Base-by-base conservation (phyloP, 2,797 vertebrate species). In the Mallotus villosus region DNA sequence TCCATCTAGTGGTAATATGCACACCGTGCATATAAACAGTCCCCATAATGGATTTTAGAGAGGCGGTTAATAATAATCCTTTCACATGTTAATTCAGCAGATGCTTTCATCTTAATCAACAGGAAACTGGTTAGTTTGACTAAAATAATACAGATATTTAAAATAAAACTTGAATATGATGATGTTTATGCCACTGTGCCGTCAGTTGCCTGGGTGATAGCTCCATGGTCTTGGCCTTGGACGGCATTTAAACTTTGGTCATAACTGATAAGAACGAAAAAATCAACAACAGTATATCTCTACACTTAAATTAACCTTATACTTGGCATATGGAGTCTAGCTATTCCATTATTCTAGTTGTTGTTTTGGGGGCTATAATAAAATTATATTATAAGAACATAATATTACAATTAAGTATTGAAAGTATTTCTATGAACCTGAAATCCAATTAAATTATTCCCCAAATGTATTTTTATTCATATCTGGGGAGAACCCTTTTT, bases 1-100 rank as follows among this genome's bases (percentile, higher is more conserved):
- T 70, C 85, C 85, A 81, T 75, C 90, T 84, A 64, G 79, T 90
- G 86, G 85, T 66, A 27, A 71, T 19, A 3, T 0, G 2, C 12
- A 17, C 62, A 63, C 9, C 69, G 2, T 85, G 67, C 74, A 66
- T 41, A 51, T 67, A 6, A 53, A 17, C 6, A n/a, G n/a, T 53
- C 4, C 17, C 16, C 16, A 17, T 17, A 4, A 19, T 19, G 19
- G 17, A 19, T 53, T n/a, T 17, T 53, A 53, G 11, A 53, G 4
- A 17, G 51, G 51, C 1, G 17, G 5, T 34, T 34, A 34, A 34
- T 34, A 8, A 34, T 53, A 17, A n/a, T 17, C 3, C 1, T 17
- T 51, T 19, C 3, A 53, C 4, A 17, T 19, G 51, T n/a, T 41
- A 19, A 53, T 53, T n/a, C 4, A 17, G 16, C 1, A 53, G 51